Conservation (phyloP, 2,888 invertebrate species). For the Athalia circularis region DNA sequence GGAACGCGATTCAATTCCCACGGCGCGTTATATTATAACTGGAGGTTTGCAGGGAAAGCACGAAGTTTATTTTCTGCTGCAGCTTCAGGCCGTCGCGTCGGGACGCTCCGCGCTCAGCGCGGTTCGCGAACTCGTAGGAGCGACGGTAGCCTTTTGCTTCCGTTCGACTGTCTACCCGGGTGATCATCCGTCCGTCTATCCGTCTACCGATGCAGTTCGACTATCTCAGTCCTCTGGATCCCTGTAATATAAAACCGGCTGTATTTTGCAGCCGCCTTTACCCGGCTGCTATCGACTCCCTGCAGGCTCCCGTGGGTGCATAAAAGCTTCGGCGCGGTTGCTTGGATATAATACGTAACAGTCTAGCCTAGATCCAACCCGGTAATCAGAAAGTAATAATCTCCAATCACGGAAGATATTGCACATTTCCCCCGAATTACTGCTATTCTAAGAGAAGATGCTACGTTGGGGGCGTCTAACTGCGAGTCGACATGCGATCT, state of each 20-base stretch:
- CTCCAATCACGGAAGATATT: conserved; percentile 73
- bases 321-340: neutral
- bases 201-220: conserved; percentile 9
- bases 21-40: conserved; percentile 1
- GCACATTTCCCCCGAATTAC: conserved; percentile 71
- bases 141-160: conserved; percentile 21
- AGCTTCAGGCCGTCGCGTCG: conserved; percentile 28
- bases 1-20: conserved; percentile 37
- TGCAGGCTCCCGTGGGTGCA: neutral
- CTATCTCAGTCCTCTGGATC: neutral
- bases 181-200: conserved; percentile 2
- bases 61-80: conserved; percentile 10
- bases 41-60: conserved; percentile 9
- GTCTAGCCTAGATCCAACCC: conserved; percentile 69
- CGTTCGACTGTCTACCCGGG: conserved; percentile 3
- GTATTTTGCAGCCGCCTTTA: neutral
- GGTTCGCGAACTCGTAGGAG: no score
- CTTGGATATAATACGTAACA: conserved; percentile 48
- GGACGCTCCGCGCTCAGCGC: conserved; percentile 22
- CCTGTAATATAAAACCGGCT: conserved; percentile 25
- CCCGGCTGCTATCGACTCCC: neutral
- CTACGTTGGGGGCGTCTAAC: conserved; percentile 64
- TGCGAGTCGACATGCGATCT: conserved; percentile 71
- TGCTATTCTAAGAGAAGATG: conserved; percentile 64
- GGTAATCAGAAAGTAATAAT: conserved; percentile 70